These are phyloP conservation scores for Flexamia atlantica DNA, from an alignment of 2,888 invertebrate genomes.

Conservation along the genomic window DNA sequence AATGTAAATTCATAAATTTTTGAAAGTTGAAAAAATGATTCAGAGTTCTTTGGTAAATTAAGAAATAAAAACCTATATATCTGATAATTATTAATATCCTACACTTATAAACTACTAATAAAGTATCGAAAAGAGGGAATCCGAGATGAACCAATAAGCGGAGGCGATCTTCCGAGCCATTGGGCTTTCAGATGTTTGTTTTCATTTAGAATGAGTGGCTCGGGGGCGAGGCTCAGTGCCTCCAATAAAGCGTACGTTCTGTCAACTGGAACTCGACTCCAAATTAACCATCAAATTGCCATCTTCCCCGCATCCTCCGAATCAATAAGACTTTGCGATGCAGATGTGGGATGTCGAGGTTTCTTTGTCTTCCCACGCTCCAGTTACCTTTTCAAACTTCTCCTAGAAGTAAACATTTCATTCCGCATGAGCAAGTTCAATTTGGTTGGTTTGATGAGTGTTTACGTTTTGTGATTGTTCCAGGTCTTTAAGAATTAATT, in stretches of 20 bases:
- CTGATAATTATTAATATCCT: no score
- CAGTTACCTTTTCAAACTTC: slow-evolving; percentile 17
- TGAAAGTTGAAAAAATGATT: no score
- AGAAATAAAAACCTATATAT: no score
- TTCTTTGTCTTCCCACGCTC: slow-evolving; percentile 1
- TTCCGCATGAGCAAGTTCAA: no score
- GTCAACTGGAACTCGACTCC: slow-evolving; percentile 30
- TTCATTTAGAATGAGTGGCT: slow-evolving; percentile 22
- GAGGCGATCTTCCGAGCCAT: not conserved
- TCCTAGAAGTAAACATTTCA: not conserved
- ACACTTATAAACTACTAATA: not conserved
- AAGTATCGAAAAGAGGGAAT: slow-evolving; percentile 9
- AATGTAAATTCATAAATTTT: no score
- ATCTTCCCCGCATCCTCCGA: slow-evolving; percentile 1
- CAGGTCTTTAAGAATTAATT: no score
- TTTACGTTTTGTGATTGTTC: no score
- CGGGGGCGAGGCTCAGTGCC: not conserved
- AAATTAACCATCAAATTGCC: slow-evolving; percentile 46
- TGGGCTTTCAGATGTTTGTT: slow-evolving; percentile 32
- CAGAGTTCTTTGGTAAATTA: no score
- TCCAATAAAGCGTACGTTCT: not conserved
- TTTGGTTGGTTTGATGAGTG: no score
- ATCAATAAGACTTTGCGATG: slow-evolving; percentile 36
- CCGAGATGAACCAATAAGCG: slow-evolving; percentile 29
- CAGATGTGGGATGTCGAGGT: slow-evolving; percentile 6